Evolutionary conservation across 2,888 invertebrate species (phyloP), one percentile per base, ranked within the genome.

Genomic region (Patella caerulea): DNA sequence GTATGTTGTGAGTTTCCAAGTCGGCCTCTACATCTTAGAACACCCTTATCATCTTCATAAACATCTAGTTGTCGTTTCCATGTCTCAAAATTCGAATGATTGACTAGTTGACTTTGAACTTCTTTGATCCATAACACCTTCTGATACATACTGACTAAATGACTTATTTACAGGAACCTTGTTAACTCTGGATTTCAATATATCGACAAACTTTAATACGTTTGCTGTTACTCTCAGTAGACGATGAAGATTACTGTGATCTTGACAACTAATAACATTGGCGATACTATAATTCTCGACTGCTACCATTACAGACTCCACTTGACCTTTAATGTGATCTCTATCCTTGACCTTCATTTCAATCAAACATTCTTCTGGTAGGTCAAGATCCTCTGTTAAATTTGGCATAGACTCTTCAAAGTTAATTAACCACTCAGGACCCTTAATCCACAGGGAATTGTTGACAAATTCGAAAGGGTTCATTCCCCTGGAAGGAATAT

Each of bases 381-480:
- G 65, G 19, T 9, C 15, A 65, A 19, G 9, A 9, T 65, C 65
- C 56, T 17, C 56, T 17, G 17, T 17, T 17, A 17, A 56, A 19
- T 65, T 12, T 65, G 19, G 11, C 9, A 11, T 65, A 19, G 65
- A 65, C 12, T 65, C 65, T 65, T 65, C 65, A 19, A n/a, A 65
- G 19, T 65, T 19, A 2, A 15, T n/a, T 12, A 15, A 65, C n/a
- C 45, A 45, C 45, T 45, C 45, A 1, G 45, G 45, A 45, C 45
- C 7, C 45, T 65, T 65, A 19, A 65, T 17, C 65, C 65, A 65
- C 19, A 15, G 19, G 65, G 65, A 65, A 4, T 65, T 65, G 19
- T 19, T 65, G n/a, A 19, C 19, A 65, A 65, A 65, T 65, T 65
- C 65, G n/a, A 65, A 65, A 19, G 65, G 65, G n/a, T 65, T 65